These are phyloP conservation scores for Drosophila sordidapex DNA, from an alignment of 2,888 invertebrate genomes.

Conservation along the genomic window DNA sequence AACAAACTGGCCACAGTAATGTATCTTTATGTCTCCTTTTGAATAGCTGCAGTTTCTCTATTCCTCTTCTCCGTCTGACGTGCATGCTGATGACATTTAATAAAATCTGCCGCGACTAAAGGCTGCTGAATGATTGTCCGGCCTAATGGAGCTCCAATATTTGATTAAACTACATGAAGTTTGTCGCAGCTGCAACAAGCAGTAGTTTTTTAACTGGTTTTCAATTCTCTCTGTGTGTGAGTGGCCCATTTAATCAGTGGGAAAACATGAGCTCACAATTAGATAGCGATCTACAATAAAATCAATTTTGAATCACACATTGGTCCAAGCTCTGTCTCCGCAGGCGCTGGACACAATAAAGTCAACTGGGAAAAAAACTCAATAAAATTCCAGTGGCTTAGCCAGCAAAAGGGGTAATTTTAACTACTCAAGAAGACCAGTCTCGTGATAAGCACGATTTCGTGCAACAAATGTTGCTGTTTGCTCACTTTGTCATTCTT, in stretches of 20 bases:
- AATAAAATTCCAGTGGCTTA: constrained; percentile 28
- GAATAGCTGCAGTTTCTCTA: constrained; percentile 4
- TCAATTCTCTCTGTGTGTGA: background rate
- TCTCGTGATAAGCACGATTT: background rate
- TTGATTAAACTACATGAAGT: constrained; percentile 33
- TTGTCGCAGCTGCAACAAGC: constrained; percentile 38
- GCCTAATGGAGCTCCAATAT: constrained; percentile 45
- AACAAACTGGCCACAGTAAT: constrained; percentile 13
- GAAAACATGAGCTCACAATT: constrained; percentile 59
- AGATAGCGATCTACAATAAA: constrained; percentile 54
- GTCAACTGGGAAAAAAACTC: constrained; percentile 15
- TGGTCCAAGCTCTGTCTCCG: constrained; percentile 12
- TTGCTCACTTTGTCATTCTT: constrained; percentile 1
- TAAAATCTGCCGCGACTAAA: constrained; percentile 19
- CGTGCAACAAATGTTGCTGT: constrained; percentile 21
- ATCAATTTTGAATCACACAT: constrained; percentile 62
- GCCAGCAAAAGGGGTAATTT: background rate
- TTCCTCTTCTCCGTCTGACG: background rate
- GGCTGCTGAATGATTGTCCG: constrained; percentile 37
- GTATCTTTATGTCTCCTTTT: constrained; percentile 18
- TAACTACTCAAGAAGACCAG: background rate
- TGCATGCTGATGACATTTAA: constrained; percentile 38
- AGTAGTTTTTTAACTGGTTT: constrained; percentile 37
- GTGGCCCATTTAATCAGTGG: constrained; percentile 62
- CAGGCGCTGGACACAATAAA: background rate